phyloP scores from a whole-genome alignment of 2,888 invertebrate species.

The Quadroppia sp. region DNA sequence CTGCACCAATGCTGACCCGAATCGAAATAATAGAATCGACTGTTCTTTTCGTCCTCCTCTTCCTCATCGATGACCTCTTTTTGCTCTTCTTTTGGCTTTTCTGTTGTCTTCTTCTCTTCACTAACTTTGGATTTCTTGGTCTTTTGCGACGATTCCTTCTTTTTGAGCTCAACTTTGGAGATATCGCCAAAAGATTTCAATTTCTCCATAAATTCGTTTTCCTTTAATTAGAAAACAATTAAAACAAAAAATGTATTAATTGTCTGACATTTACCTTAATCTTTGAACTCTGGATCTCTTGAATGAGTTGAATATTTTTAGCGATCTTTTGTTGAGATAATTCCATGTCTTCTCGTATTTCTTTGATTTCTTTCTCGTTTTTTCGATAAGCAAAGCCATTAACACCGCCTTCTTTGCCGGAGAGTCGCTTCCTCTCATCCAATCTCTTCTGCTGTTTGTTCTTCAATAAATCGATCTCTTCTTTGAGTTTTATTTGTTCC shows the following conservation, averaged over 20 bases:
- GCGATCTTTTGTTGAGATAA: neutral
- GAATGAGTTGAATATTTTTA: neutral
- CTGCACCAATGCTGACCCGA: conserved; percentile 16
- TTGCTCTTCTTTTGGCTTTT: neutral
- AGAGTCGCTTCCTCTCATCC: neutral
- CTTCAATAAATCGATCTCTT: neutral
- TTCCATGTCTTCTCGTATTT: neutral
- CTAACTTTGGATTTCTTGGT: neutral
- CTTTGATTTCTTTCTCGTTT: conserved; percentile 1
- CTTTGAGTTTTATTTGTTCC: neutral
- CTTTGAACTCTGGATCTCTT: conserved; percentile 19
- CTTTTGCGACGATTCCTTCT: neutral
- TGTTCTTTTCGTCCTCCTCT: conserved; percentile 10
- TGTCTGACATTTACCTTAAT: neutral
- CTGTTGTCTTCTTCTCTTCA: neutral
- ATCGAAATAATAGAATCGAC: conserved; percentile 16
- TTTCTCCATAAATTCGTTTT: neutral
- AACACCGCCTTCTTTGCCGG: neutral
- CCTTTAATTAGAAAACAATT: neutral
- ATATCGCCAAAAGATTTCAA: neutral
- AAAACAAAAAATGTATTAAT: neutral
- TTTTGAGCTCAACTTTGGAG: neutral
- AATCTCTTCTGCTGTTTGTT: neutral
- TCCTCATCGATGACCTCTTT: neutral
- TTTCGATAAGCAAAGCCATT: conserved; percentile 4